Percentiles rank a stretch among this genome's conserved stretches.
These are phyloP conservation scores for Castor canadensis DNA, from an alignment of 2,113 vertebrate genomes.

Conservation along the genomic window DNA sequence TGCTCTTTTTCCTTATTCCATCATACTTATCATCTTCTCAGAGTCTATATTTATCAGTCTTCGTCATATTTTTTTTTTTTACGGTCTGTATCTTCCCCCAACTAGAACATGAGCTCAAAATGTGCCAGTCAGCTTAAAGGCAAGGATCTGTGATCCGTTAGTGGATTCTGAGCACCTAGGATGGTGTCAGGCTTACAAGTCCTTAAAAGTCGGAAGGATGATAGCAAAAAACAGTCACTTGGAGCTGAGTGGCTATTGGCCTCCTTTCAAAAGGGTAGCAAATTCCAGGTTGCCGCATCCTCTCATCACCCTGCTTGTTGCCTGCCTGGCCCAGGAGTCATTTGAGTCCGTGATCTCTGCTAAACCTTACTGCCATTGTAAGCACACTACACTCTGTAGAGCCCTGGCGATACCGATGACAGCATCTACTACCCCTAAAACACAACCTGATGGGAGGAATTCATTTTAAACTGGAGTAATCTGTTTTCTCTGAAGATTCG, in stretches of 20 bases:
- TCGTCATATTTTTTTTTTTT: background rate
- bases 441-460: background rate
- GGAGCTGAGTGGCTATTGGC: background rate
- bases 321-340: background rate
- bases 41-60: background rate
- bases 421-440: background rate
- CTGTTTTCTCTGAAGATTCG: background rate
- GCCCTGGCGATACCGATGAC: accelerated
- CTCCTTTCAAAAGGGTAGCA: background rate
- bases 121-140: background rate
- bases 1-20: background rate
- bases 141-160: background rate
- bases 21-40: background rate
- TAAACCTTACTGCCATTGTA: background rate
- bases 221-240: background rate
- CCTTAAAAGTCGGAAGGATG: background rate
- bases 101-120: background rate
- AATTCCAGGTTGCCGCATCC: accelerated
- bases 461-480: background rate
- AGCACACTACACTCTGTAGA: background rate
- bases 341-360: background rate
- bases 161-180: background rate
- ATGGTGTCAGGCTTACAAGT: background rate
- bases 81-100: background rate
- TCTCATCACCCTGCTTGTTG: background rate